A percentile compares a stretch with the other conserved stretches of the same genome.
Conservation (phyloP, 92 coral and sea anemone species). For the Umimayanthus kanabou region DNA sequence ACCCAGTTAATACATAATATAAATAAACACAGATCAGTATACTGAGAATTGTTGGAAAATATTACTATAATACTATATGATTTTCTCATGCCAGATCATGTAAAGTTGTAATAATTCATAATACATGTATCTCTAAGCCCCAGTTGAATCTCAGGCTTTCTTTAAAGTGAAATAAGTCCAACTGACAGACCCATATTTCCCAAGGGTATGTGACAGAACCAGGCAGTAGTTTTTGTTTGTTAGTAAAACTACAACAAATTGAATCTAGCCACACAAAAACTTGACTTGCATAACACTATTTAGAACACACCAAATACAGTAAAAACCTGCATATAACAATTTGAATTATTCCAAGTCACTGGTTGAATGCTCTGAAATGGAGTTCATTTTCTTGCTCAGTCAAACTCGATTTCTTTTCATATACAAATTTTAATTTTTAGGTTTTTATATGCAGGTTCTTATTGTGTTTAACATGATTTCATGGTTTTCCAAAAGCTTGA, state of each 20-base stretch:
- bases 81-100: no score
- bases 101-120: no score
- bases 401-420: neutral
- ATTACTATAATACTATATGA: no score
- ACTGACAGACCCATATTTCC: constrained; percentile 3
- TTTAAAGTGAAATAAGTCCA: constrained; percentile 8
- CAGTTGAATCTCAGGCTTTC: neutral
- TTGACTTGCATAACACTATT: constrained; percentile 1
- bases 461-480: neutral
- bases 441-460: constrained; percentile 15
- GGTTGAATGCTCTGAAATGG: neutral
- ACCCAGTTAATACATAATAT: constrained; percentile 9
- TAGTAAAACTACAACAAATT: neutral
- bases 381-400: constrained; percentile 1
- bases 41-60: neutral
- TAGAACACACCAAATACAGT: constrained; percentile 11
- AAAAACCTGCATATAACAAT: constrained; percentile 10
- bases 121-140: neutral
- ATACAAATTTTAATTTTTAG: constrained; percentile 6
- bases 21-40: neutral
- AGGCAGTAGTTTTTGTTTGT: no score
- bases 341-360: constrained; percentile 3
- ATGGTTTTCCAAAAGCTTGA: constrained; percentile 48
- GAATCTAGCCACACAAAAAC: constrained; percentile 3
- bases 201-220: neutral